A percentile compares a stretch with the other conserved stretches of the same genome.
These are phyloP conservation scores for Ascaphus truei DNA, from an alignment of 2,113 vertebrate genomes.

Conservation along the genomic window DNA sequence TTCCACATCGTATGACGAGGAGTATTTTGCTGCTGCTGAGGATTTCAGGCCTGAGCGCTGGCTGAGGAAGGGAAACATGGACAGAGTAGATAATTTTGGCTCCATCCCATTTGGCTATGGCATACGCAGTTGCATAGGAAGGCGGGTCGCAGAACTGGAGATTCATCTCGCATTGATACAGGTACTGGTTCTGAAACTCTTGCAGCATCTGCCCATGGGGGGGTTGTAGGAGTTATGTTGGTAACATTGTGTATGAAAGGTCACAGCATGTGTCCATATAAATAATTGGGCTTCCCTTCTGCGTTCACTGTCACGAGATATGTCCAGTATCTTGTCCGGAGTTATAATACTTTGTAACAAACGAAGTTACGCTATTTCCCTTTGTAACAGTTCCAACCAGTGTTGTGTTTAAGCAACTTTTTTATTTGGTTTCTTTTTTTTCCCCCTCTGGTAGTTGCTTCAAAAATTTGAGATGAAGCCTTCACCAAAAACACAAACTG, in stretches of 20 bases:
- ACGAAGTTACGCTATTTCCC: too few relatives aligned
- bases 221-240: neutral
- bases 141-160: conserved; percentile 85
- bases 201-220: too few relatives aligned
- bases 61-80: conserved; percentile 72
- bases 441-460: conserved; percentile 68
- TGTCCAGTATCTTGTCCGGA: too few relatives aligned
- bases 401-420: too few relatives aligned
- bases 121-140: conserved; percentile 84
- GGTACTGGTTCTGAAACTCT: conserved; percentile 55
- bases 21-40: conserved; percentile 64
- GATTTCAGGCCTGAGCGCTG: conserved; percentile 81
- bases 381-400: too few relatives aligned
- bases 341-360: too few relatives aligned
- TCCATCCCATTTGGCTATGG: conserved; percentile 91
- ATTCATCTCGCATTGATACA: conserved; percentile 79
- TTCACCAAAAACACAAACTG: conserved; percentile 61
- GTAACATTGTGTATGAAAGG: neutral
- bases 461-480: conserved; percentile 75
- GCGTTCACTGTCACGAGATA: too few relatives aligned
- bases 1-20: conserved; percentile 79
- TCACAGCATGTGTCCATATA: neutral
- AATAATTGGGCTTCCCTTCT: too few relatives aligned
- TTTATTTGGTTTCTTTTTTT: conserved; percentile 23
- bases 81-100: conserved; percentile 86